Base-by-base conservation (phyloP, 2,797 vertebrate species). In the Pristis pectinata region DNA sequence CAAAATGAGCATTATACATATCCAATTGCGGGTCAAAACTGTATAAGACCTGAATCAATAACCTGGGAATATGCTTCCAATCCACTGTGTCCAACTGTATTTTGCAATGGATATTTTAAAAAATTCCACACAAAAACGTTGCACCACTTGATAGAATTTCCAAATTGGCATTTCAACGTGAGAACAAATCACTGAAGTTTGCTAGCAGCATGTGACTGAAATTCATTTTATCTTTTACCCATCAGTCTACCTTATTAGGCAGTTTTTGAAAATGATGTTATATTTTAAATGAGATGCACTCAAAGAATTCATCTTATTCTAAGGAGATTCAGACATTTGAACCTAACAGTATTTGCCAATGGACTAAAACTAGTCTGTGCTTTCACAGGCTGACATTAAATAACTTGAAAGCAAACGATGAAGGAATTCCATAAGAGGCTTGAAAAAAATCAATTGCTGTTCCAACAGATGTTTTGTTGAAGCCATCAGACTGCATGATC, bases 371-470 rank as follows among this genome's bases (percentile, higher is more conserved):
- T 91, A n/a, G 59, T 64, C n/a, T 19, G 61, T 91, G 37, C 59
- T 24, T 67, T 67, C 61, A 67, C n/a, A 67, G n/a, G 9, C 61
- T 67, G 59, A 76, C 67, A 15, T 53, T 49, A 49, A 76, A 10
- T 13, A 30, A 53, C 27, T 53, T 94, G 44, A 94, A 76, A 94
- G 49, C 92, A 94, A 70, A 94, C 7, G 70, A 94, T 17, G 41
- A 74, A 74, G 41, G 72, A 94, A 76, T 94, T 94, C 94, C 44
- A 94, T 76, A 74, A 72, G 17, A 74, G 92, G 72, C 44, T 74
- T 91, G 41, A 49, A 56, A 76, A 89, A 94, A 94, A 94, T 94
- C 92, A 94, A 94, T 94, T 94, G 67, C 92, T 76, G 92, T 27
- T 76, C 70, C 70, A 74, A 76, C 92, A 94, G 92, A 94, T 94